Conservation (phyloP, 2,888 invertebrate genomes). For the Polydrusus tereticollis region DNA sequence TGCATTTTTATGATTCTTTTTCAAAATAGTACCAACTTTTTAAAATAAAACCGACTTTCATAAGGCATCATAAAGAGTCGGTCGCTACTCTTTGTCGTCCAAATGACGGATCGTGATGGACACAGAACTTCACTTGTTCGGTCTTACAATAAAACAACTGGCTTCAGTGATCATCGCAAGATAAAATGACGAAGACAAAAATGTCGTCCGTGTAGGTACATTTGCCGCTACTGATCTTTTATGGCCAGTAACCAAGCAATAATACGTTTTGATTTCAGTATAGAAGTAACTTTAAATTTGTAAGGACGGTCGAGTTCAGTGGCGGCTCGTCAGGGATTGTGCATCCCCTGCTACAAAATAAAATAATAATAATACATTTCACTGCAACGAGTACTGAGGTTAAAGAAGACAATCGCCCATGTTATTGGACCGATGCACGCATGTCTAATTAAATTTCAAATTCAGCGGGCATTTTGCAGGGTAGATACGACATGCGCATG, state of each 20-base stretch:
- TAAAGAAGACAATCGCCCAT: too few relatives aligned
- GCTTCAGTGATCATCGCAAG: slow-evolving; percentile 30
- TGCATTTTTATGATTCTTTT: too few relatives aligned
- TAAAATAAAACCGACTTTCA: neutral
- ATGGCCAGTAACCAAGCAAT: slow-evolving; percentile 7
- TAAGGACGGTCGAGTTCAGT: too few relatives aligned
- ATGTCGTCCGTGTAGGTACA: slow-evolving; percentile 43
- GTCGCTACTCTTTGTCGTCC: slow-evolving; percentile 32
- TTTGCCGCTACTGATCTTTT: slow-evolving; percentile 42
- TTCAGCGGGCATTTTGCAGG: too few relatives aligned
- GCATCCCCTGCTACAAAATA: too few relatives aligned
- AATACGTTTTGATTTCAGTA: neutral
- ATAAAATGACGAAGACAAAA: slow-evolving; percentile 45
- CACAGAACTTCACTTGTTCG: slow-evolving; percentile 30
- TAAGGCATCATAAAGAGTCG: slow-evolving; percentile 22
- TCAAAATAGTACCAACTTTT: too few relatives aligned
- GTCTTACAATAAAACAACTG: slow-evolving; percentile 32
- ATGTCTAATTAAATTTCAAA: too few relatives aligned
- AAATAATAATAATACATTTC: too few relatives aligned
- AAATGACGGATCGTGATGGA: slow-evolving; percentile 34
- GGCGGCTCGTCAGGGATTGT: neutral
- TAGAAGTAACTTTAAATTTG: neutral
- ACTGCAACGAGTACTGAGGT: too few relatives aligned
- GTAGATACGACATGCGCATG: too few relatives aligned
- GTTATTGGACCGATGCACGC: too few relatives aligned